These are phyloP conservation scores for Colaptes auratus DNA, from an alignment of 2,113 vertebrate species.

Conservation along the genomic window DNA sequence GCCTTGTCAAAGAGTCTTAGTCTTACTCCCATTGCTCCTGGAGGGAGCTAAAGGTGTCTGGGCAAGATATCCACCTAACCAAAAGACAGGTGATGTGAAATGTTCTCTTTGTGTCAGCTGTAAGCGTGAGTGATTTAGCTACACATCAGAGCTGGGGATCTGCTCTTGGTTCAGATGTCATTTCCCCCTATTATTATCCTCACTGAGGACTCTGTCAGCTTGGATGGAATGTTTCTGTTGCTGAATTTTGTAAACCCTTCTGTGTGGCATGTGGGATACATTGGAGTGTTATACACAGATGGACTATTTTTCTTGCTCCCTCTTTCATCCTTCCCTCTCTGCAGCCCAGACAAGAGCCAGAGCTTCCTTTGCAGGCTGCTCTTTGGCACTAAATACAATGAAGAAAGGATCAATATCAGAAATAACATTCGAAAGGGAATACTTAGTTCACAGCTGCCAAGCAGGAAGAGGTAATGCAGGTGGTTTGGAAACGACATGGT, in stretches of 20 bases:
- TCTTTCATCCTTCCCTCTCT: background rate
- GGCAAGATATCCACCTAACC: background rate
- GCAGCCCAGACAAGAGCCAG: background rate
- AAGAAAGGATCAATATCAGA: background rate
- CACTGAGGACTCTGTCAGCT: background rate
- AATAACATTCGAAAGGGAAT: background rate
- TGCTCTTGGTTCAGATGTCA: background rate
- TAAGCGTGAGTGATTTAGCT: background rate
- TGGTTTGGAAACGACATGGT: background rate
- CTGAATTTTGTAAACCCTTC: background rate
- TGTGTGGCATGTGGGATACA: background rate
- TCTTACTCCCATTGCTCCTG: background rate
- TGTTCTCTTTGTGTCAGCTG: background rate
- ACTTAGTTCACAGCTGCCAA: background rate
- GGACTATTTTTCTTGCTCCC: background rate
- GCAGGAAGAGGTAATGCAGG: background rate
- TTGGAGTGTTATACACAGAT: background rate
- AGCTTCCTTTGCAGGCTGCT: background rate
- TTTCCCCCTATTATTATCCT: background rate
- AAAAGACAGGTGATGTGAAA: background rate
- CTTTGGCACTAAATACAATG: background rate
- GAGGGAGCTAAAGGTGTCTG: background rate
- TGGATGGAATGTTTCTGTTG: background rate
- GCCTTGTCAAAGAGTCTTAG: background rate
- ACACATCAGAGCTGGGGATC: background rate